Base-by-base conservation (phyloP, 2,797 vertebrate species). In the Parauchenoglanis punctatus region DNA sequence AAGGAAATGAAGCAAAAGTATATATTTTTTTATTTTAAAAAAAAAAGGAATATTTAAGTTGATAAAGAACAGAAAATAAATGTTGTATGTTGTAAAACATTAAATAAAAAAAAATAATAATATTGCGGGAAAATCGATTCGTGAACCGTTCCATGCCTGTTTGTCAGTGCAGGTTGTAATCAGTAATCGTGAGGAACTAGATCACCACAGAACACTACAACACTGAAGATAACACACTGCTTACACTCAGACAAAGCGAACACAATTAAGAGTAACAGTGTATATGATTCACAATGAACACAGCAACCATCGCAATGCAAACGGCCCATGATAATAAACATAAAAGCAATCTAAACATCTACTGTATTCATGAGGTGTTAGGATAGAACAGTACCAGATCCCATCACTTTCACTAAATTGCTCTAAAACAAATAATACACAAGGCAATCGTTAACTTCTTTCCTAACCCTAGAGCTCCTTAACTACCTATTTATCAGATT, bases 301-400 rank as follows among this genome's bases (percentile, higher is more conserved):
- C 56, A 13, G 18, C 8, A 25, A 59, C 77, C 18, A 59, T 40
- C 54, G 1, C 56, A 61, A 44, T 44, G 56, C 56, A 46, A 63
- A 81, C 35, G 46, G 35, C 40, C 58, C 58, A 15, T 13, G 5
- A 46, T n/a, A 78, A 61, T n/a, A 40, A 70, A 20, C 49, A 56
- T 54, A 77, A 78, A 58, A 35, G 54, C 76, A 78, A 8, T 20
- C 75, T 54, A 75, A 67, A 73, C 70, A 46, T 11, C 73, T n/a
- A 28, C 44, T n/a, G 44, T 4, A 46, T 31, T n/a, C 18, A 65
- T 44, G 28, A 81, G 17, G 54, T 52, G 65, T 81, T 11, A 44
- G 54, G 77, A 49, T 23, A 7, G 52, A 82, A 25, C 78, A 52
- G 12, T 63, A 44, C 12, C 58, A 40, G 35, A 31, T 35, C 46